Evolutionary conservation across 1,140 invertebrate genomes (phyloP).

Genomic region (Halictus rubicundus): DNA sequence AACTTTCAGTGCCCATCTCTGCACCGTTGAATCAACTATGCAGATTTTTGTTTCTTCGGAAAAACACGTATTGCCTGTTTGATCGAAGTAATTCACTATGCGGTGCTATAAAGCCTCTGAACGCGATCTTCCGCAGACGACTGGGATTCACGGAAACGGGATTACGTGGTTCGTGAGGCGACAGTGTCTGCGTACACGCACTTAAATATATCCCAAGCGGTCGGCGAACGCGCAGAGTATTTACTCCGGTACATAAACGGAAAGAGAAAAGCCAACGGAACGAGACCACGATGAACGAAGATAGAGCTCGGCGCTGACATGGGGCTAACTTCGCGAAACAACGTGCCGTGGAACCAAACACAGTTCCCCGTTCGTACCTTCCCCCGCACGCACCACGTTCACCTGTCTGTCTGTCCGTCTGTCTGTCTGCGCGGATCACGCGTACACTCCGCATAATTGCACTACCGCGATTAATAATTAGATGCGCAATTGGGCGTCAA

Average conservation of each 20-base stretch:
- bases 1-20: no score
- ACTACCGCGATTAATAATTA: slow-evolving; percentile 78
- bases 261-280: slow-evolving; percentile 22
- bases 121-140: no score
- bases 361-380: slow-evolving; percentile 13
- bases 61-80: no score
- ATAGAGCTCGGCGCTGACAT: slow-evolving; percentile 28
- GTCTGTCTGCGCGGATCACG: slow-evolving; percentile 40
- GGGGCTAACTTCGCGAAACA: slow-evolving; percentile 57
- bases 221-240: slow-evolving; percentile 26
- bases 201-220: slow-evolving; percentile 16
- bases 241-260: slow-evolving; percentile 46
- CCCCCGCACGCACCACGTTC: not conserved
- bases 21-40: no score
- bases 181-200: no score
- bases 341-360: slow-evolving; percentile 69
- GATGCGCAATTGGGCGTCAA: slow-evolving; percentile 75
- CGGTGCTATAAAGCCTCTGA: no score
- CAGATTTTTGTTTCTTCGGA: no score
- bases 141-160: no score
- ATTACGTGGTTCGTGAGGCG: no score
- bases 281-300: not conserved
- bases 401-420: not conserved
- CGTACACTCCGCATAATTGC: slow-evolving; percentile 73
- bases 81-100: no score